Conservation (phyloP, 92 coral and sea anemone species). For the Micromussa lordhowensis region DNA sequence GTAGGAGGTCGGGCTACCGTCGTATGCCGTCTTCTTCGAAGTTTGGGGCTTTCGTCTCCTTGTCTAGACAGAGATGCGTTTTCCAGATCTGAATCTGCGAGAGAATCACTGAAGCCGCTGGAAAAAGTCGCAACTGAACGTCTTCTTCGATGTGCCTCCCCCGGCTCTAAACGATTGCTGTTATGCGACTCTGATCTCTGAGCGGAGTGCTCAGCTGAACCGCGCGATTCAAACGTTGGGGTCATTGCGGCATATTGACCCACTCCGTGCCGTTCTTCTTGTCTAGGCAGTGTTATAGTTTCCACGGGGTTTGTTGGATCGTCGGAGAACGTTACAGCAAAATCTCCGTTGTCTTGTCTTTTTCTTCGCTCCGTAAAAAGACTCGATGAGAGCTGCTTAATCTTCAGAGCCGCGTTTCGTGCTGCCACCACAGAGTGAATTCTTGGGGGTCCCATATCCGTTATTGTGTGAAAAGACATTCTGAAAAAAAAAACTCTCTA, state of each 20-base stretch:
- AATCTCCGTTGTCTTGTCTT: slow-evolving; percentile 71
- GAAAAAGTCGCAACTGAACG: slow-evolving; percentile 35
- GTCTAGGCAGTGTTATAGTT: not conserved
- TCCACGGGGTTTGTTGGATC: slow-evolving; percentile 60
- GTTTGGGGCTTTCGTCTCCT: not conserved
- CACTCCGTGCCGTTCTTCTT: not conserved
- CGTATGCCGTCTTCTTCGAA: not conserved
- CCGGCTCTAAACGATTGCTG: not conserved
- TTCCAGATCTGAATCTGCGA: not conserved
- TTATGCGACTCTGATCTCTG: not conserved
- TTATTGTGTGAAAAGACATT: not conserved
- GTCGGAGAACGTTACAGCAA: slow-evolving; percentile 69
- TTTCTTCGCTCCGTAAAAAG: slow-evolving; percentile 57
- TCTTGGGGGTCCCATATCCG: slow-evolving; percentile 60
- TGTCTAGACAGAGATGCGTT: not conserved
- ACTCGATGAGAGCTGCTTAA: slow-evolving; percentile 67
- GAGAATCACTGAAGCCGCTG: not conserved
- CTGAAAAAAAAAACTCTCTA: not conserved
- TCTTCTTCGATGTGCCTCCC: slow-evolving; percentile 14
- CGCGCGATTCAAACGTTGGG: not conserved
- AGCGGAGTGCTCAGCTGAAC: not conserved
- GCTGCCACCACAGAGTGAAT: slow-evolving; percentile 73
- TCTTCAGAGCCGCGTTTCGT: slow-evolving; percentile 65
- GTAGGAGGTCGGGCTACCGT: not conserved
- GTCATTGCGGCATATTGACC: not conserved